phyloP scores from a whole-genome alignment of 2,797 vertebrate genomes.

The Triplophysa yarkandensis region DNA sequence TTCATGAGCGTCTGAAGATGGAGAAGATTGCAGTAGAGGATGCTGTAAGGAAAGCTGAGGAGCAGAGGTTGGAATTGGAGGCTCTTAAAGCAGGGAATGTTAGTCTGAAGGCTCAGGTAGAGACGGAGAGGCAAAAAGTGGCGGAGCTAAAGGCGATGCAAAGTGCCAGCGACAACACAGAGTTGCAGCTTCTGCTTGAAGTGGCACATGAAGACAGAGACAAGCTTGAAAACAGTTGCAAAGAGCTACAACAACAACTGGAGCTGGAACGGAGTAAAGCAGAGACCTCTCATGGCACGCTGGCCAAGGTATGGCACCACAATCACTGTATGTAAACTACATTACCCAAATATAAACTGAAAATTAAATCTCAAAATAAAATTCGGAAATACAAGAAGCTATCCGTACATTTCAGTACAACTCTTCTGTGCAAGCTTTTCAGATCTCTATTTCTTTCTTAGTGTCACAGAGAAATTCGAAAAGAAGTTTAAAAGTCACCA shows the following conservation, averaged over 20 bases:
- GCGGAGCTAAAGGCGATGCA: constrained; percentile 78
- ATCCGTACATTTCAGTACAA: no score
- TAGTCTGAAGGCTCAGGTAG: constrained; percentile 84
- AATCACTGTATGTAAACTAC: no score
- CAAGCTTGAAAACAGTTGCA: constrained; percentile 80
- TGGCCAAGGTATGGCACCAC: constrained; percentile 81
- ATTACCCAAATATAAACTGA: no score
- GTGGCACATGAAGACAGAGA: constrained; percentile 84
- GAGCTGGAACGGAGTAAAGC: constrained; percentile 81
- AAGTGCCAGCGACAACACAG: constrained; percentile 75
- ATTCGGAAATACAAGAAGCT: no score
- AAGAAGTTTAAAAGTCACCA: constrained; percentile 23
- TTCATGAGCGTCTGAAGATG: constrained; percentile 76
- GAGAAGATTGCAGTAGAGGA: constrained; percentile 72
- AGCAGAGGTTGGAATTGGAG: constrained; percentile 75
- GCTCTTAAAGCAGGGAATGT: constrained; percentile 83
- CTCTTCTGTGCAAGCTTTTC: neutral
- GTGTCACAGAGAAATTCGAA: neutral
- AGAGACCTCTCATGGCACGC: constrained; percentile 73
- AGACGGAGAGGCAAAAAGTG: constrained; percentile 85
- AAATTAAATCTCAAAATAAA: no score
- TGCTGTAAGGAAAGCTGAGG: constrained; percentile 74
- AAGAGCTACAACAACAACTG: constrained; percentile 84
- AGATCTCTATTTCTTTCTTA: neutral
- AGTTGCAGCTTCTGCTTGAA: constrained; percentile 84